A percentile compares a stretch with the other conserved stretches of the same genome.
phyloP scores from a whole-genome alignment of 2,797 vertebrate species.

The Nyctalus aviator region DNA sequence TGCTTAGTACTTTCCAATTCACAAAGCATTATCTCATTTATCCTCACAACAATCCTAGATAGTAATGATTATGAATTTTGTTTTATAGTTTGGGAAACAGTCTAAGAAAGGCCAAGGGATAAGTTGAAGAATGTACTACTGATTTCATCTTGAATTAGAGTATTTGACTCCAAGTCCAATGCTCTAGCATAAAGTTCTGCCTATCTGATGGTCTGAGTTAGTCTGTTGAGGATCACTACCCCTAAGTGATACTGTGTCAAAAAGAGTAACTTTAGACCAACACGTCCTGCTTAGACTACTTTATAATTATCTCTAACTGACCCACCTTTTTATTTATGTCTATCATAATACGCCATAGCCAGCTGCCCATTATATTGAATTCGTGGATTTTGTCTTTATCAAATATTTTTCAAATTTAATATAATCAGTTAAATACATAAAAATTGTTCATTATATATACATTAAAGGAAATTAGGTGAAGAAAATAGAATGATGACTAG shows the following conservation, averaged over 20 bases:
- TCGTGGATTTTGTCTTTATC: neutral
- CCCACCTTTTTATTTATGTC: neutral
- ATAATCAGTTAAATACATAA: neutral
- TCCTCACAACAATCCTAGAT: neutral
- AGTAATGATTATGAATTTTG: neutral
- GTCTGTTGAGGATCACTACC: neutral
- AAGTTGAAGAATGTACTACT: neutral
- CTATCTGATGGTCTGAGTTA: neutral
- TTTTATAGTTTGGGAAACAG: neutral
- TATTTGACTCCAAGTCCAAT: neutral
- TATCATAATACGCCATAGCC: neutral
- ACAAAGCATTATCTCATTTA: neutral
- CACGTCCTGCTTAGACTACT: neutral
- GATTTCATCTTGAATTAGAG: neutral
- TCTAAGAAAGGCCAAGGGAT: neutral
- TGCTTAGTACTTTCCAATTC: neutral
- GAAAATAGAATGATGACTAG: neutral
- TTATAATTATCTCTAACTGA: neutral
- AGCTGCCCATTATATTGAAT: neutral
- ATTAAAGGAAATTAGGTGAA: slow-evolving; percentile 15
- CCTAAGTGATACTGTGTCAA: neutral
- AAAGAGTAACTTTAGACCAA: neutral
- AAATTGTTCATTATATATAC: neutral
- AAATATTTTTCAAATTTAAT: slow-evolving; percentile 47
- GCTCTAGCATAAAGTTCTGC: neutral